These are phyloP conservation scores for Thumatha senex DNA, from an alignment of 2,888 invertebrate genomes.

Conservation along the genomic window DNA sequence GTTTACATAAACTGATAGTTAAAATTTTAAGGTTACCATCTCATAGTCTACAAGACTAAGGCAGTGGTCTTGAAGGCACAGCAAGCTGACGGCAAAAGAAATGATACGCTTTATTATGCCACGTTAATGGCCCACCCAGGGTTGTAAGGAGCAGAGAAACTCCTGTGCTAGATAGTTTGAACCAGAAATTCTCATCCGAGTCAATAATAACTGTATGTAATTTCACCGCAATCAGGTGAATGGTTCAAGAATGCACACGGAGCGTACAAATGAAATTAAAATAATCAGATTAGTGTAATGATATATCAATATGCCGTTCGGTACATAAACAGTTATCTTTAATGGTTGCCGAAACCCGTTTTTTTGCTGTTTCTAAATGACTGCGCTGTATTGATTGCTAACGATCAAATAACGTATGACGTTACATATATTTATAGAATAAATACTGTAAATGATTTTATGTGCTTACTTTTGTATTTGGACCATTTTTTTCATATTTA, in stretches of 20 bases:
- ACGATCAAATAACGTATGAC: slow-evolving; percentile 14
- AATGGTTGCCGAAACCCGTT: slow-evolving; percentile 9
- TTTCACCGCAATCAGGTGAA: neutral
- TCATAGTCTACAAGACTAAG: too few species aligned
- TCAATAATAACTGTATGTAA: neutral
- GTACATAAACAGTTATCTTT: slow-evolving; percentile 24
- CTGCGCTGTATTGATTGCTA: slow-evolving; percentile 8
- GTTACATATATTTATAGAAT: neutral
- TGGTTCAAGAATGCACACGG: neutral
- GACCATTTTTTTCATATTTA: too few species aligned
- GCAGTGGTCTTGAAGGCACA: too few species aligned
- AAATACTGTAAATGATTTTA: neutral
- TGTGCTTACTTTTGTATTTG: too few species aligned
- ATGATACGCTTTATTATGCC: too few species aligned
- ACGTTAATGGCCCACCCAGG: too few species aligned
- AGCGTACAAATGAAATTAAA: neutral
- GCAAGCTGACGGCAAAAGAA: too few species aligned
- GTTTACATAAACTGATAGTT: too few species aligned
- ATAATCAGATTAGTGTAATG: slow-evolving; percentile 22
- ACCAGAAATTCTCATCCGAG: too few species aligned
- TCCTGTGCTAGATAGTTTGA: too few species aligned
- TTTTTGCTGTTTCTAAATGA: slow-evolving; percentile 19
- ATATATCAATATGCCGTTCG: slow-evolving; percentile 15
- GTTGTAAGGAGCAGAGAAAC: too few species aligned
- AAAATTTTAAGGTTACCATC: too few species aligned